These are phyloP conservation scores for Phalacrocorax aristotelis DNA, from an alignment of 2,113 vertebrate genomes.

Conservation along the genomic window DNA sequence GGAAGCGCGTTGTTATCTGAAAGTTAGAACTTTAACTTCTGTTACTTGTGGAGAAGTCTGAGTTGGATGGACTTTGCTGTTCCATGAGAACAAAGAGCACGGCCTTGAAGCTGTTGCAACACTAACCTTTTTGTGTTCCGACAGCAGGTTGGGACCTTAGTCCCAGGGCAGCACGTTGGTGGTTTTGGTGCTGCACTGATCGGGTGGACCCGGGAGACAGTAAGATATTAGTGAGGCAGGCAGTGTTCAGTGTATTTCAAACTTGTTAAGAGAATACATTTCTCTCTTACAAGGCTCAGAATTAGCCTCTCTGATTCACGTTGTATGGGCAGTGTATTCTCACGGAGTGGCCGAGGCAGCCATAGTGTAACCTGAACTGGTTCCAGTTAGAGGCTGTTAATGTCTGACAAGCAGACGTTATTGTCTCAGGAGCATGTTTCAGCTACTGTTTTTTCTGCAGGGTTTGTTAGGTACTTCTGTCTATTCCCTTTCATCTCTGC, in stretches of 20 bases:
- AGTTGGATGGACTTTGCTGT: slow-evolving; percentile 20
- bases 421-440: background rate
- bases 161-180: background rate
- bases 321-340: background rate
- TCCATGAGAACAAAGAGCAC: background rate
- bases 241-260: background rate
- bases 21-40: slow-evolving; percentile 22
- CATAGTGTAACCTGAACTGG: background rate
- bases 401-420: background rate
- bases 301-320: background rate
- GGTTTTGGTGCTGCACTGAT: background rate
- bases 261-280: background rate
- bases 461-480: background rate
- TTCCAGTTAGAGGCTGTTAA: background rate
- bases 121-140: background rate
- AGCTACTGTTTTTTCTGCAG: background rate
- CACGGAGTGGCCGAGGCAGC: background rate
- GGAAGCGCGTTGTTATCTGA: background rate
- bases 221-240: background rate
- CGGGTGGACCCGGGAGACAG: too few relatives aligned
- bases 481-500: background rate
- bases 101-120: background rate
- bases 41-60: background rate
- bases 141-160: background rate
- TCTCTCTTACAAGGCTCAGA: background rate